Conservation (phyloP, 2,797 vertebrate species). For the Microctenopoma lineatum region DNA sequence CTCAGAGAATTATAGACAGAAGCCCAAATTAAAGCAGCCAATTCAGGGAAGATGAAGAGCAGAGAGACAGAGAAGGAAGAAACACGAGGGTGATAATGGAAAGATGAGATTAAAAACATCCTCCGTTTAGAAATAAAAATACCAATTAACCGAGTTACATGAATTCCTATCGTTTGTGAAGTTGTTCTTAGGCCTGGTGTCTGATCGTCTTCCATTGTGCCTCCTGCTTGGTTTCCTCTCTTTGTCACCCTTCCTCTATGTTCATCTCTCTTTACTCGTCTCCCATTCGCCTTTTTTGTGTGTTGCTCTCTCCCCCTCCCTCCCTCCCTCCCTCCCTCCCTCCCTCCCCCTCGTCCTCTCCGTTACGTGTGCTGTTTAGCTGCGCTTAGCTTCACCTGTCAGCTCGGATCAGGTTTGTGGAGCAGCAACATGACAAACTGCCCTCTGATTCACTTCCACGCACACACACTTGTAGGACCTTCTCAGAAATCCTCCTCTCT, state of each 20-base stretch:
- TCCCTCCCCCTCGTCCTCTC: slow-evolving; percentile 32
- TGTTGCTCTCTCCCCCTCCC: slow-evolving; percentile 25
- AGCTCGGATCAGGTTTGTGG: slow-evolving; percentile 80
- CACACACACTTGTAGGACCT: slow-evolving; percentile 63
- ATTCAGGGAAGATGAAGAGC: slow-evolving; percentile 1
- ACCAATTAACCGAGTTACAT: slow-evolving; percentile 53
- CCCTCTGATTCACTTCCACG: too few relatives aligned
- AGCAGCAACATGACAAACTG: slow-evolving; percentile 75
- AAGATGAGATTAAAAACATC: slow-evolving; percentile 53
- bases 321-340: slow-evolving; percentile 15
- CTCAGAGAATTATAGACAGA: too few relatives aligned
- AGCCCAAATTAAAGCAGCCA: not conserved
- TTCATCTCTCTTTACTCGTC: slow-evolving; percentile 38
- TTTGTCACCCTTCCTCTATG: slow-evolving; percentile 53
- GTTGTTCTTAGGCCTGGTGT: slow-evolving; percentile 27
- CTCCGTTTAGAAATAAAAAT: slow-evolving; percentile 65
- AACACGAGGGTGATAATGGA: slow-evolving; percentile 40
- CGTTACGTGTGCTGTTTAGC: slow-evolving; percentile 80
- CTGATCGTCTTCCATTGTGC: slow-evolving; percentile 10
- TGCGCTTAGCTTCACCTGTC: slow-evolving; percentile 85
- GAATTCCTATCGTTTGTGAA: too few relatives aligned
- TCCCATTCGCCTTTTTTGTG: slow-evolving; percentile 10
- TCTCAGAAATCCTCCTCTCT: slow-evolving; percentile 23
- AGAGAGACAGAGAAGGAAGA: not conserved
- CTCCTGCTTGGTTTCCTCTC: slow-evolving; percentile 25